Percentiles rank a stretch among this genome's conserved stretches.
phyloP scores from a whole-genome alignment of 2,888 invertebrate species.

The Entomobrya proxima region DNA sequence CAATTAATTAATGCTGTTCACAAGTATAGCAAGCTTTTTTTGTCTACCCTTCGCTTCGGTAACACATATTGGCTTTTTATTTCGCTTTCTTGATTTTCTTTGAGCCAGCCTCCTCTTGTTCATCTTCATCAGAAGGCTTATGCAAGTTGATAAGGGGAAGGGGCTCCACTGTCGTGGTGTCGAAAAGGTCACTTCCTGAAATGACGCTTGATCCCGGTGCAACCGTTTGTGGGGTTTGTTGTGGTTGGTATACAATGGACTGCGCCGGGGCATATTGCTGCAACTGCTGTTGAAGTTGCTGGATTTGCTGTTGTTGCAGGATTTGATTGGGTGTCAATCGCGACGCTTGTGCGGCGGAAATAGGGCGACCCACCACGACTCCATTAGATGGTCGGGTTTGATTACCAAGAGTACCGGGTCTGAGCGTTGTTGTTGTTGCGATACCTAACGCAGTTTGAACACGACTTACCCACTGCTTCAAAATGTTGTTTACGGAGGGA shows the following conservation, averaged over 20 bases:
- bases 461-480: constrained; percentile 38
- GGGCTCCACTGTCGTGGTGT: constrained; percentile 23
- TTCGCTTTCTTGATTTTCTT: constrained; percentile 9
- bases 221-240: not conserved
- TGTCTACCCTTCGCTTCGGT: not conserved
- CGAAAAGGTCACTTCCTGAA: constrained; percentile 10
- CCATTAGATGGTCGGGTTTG: constrained; percentile 40
- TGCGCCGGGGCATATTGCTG: constrained; percentile 17
- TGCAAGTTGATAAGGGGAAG: constrained; percentile 39
- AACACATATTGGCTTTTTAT: too few relatives aligned
- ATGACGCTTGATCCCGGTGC: constrained; percentile 17
- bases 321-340: not conserved
- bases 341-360: not conserved
- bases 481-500: constrained; percentile 31
- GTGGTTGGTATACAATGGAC: not conserved
- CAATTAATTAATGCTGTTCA: constrained; percentile 29
- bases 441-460: constrained; percentile 40
- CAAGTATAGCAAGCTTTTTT: not conserved
- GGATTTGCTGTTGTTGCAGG: constrained; percentile 9
- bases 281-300: constrained; percentile 2
- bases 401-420: constrained; percentile 19
- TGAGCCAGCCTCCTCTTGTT: too few relatives aligned
- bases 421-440: constrained; percentile 26
- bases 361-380: constrained; percentile 3
- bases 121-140: constrained; percentile 37